Conservation (phyloP, 2,888 invertebrate species). For the Polymixis flavicincta region DNA sequence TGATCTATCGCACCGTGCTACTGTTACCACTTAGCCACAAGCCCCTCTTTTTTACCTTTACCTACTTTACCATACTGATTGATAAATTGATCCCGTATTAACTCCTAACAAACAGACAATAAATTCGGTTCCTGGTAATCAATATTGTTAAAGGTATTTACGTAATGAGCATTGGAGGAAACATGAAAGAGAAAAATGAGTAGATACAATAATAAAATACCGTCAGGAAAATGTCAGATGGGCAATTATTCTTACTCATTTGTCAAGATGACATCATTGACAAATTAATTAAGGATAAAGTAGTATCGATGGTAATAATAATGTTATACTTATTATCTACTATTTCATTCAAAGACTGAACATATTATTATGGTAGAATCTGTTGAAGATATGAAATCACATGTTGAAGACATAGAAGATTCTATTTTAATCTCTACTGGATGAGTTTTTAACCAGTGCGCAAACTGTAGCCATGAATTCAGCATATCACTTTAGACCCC, state of each 20-base stretch:
- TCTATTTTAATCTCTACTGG: too few relatives aligned
- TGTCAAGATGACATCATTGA: slow-evolving; percentile 23
- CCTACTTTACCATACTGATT: slow-evolving; percentile 1
- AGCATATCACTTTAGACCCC: too few relatives aligned
- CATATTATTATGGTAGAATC: not conserved
- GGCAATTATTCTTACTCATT: slow-evolving; percentile 40
- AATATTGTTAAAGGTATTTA: slow-evolving; percentile 14
- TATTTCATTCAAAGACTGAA: not conserved
- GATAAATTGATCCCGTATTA: slow-evolving; percentile 27
- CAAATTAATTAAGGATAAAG: slow-evolving; percentile 28
- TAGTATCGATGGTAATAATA: not conserved
- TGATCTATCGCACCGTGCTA: too few relatives aligned
- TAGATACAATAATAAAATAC: slow-evolving; percentile 33
- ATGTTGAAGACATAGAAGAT: not conserved
- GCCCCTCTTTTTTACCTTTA: too few relatives aligned
- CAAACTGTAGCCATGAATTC: too few relatives aligned
- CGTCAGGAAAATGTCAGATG: slow-evolving; percentile 28
- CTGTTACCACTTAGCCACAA: too few relatives aligned
- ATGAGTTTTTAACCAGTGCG: too few relatives aligned
- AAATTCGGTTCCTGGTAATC: slow-evolving; percentile 7
- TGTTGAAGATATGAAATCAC: not conserved
- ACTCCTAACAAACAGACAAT: slow-evolving; percentile 13
- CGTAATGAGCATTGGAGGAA: slow-evolving; percentile 23
- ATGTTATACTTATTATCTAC: not conserved
- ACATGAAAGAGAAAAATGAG: slow-evolving; percentile 3